A percentile compares a stretch with the other conserved stretches of the same genome.
Evolutionary conservation across 2,888 invertebrate species (phyloP).

Genomic region (Lochmaea capreae): DNA sequence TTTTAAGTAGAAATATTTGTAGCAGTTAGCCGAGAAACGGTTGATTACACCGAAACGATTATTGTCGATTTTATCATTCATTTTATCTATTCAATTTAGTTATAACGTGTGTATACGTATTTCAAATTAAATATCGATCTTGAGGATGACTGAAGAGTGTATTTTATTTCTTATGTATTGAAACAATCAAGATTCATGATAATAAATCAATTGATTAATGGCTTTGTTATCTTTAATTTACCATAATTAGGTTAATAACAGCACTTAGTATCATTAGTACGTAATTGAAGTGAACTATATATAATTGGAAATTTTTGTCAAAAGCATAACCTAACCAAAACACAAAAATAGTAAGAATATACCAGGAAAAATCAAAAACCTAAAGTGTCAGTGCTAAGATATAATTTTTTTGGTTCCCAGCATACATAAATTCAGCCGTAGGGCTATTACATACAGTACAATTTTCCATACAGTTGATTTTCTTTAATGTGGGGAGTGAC

Average conservation of each 20-base stretch:
- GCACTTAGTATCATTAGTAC: too few species aligned
- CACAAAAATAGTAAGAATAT: too few species aligned
- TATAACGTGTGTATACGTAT: not conserved
- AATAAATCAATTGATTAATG: not conserved
- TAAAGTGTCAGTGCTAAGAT: too few species aligned
- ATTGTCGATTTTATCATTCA: conserved; percentile 4
- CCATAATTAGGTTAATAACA: not conserved
- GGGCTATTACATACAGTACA: too few species aligned
- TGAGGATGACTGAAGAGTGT: not conserved
- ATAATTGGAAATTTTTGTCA: not conserved
- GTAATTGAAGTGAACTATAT: too few species aligned
- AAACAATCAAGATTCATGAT: not conserved
- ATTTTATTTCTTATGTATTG: not conserved
- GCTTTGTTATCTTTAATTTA: not conserved
- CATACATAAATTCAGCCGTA: too few species aligned
- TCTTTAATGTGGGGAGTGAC: too few species aligned
- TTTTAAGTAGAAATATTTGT: conserved; percentile 4
- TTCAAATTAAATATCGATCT: conserved; percentile 9
- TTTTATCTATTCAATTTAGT: not conserved
- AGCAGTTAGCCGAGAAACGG: not conserved
- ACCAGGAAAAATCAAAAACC: too few species aligned
- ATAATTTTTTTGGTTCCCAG: too few species aligned
- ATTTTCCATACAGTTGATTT: too few species aligned
- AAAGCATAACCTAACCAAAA: not conserved
- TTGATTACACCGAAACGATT: not conserved